phyloP scores from a whole-genome alignment of 1,140 invertebrate genomes.

The Bombus superbus region DNA sequence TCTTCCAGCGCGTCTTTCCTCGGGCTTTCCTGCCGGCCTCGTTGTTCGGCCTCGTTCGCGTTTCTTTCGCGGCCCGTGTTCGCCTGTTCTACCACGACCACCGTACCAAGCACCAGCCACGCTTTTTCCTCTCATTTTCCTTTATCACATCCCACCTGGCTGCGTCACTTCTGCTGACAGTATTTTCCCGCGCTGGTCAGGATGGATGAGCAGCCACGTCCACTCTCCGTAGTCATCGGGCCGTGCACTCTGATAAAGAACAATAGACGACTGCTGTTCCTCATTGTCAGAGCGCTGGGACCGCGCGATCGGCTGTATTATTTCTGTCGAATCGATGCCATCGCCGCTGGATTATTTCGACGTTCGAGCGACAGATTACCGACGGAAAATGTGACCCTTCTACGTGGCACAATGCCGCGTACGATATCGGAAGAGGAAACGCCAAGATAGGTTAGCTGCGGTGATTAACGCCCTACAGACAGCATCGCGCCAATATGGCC shows the following conservation, averaged over 20 bases:
- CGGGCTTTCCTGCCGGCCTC: not conserved
- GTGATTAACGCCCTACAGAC: not conserved
- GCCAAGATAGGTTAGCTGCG: not conserved
- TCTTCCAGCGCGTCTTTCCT: slow-evolving; percentile 13
- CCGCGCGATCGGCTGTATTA: not conserved
- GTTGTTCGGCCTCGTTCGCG: slow-evolving; percentile 8
- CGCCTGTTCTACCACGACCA: not conserved
- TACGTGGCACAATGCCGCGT: not conserved
- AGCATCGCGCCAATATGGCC: no score
- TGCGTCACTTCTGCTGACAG: slow-evolving; percentile 49
- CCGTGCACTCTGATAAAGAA: slow-evolving; percentile 67
- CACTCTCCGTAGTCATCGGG: slow-evolving; percentile 48
- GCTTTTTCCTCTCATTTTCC: slow-evolving; percentile 55
- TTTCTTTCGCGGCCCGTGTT: slow-evolving; percentile 20
- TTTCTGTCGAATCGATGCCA: not conserved
- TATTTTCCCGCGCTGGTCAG: slow-evolving; percentile 41
- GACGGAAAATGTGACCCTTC: not conserved
- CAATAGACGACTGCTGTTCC: slow-evolving; percentile 61
- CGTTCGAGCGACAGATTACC: no score
- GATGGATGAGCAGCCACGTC: slow-evolving; percentile 50
- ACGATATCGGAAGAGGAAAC: not conserved
- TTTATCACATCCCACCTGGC: slow-evolving; percentile 48
- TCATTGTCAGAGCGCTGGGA: slow-evolving; percentile 30
- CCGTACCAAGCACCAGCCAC: not conserved
- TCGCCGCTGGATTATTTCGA: not conserved